Evolutionary conservation across 2,888 invertebrate genomes (phyloP).

Genomic region (Xestoiulus laeticollis): DNA sequence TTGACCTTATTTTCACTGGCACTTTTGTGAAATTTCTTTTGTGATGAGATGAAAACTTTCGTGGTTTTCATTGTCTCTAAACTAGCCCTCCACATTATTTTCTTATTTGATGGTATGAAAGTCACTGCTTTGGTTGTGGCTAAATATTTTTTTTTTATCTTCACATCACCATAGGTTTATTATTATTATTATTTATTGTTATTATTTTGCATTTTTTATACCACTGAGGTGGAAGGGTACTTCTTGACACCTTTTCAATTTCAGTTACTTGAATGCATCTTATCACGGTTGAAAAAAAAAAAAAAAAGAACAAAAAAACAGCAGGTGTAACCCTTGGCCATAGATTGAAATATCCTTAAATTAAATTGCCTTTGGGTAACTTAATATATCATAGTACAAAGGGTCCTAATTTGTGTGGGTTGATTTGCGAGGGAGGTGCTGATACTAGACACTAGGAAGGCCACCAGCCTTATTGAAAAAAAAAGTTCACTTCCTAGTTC

Average conservation of each 20-base stretch:
- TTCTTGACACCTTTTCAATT: conserved; percentile 34
- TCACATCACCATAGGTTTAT: neutral
- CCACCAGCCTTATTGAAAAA: conserved; percentile 5
- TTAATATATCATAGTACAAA: conserved; percentile 28
- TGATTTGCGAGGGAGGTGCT: conserved; percentile 37
- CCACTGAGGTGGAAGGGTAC: conserved; percentile 4
- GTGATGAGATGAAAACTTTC: conserved; percentile 14
- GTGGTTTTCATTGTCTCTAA: neutral
- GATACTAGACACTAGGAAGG: conserved; percentile 14
- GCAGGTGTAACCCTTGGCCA: neutral
- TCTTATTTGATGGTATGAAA: neutral
- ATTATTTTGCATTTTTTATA: neutral
- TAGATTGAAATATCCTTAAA: neutral
- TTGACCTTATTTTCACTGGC: conserved; percentile 11
- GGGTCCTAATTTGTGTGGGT: conserved; percentile 37
- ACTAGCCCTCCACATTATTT: neutral
- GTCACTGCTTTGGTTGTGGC: neutral
- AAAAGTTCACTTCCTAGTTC: conserved; percentile 37
- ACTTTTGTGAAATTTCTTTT: neutral
- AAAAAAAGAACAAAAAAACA: neutral
- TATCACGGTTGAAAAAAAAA: neutral
- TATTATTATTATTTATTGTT: conserved; percentile 35
- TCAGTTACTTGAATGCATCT: neutral
- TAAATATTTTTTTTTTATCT: neutral
- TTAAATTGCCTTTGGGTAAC: conserved; percentile 37